phyloP scores from a whole-genome alignment of 35 echinoderm and acorn worm species.

The Ophioderma brevispina region DNA sequence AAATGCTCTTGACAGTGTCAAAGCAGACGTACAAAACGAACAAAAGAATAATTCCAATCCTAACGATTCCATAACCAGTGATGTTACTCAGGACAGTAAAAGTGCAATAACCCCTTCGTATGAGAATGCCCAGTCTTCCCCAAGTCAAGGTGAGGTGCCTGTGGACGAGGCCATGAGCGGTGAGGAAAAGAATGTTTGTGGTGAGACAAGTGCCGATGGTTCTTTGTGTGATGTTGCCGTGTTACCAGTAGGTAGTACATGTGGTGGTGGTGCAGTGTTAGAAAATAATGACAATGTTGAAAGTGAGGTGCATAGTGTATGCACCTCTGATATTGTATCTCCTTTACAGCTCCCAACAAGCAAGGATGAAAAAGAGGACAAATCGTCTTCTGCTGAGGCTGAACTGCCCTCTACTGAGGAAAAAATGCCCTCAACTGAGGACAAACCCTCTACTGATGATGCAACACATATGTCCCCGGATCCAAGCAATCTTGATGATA shows the following conservation, averaged over 20 bases:
- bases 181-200: background rate
- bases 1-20: conserved; percentile 9
- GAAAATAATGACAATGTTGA: conserved; percentile 23
- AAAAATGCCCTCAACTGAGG: background rate
- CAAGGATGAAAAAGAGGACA: background rate
- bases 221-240: background rate
- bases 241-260: conserved; percentile 29
- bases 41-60: background rate
- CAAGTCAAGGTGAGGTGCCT: background rate
- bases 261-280: background rate
- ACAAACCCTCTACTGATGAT: no score
- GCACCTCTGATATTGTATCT: background rate
- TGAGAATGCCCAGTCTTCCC: background rate
- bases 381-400: background rate
- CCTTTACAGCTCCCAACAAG: background rate
- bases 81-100: background rate
- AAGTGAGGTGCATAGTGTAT: background rate
- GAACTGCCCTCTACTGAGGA: background rate
- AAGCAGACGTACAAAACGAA: background rate
- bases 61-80: no score
- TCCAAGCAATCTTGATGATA: background rate
- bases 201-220: background rate
- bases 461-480: background rate
- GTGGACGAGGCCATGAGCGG: background rate
- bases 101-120: background rate